Evolutionary conservation across 92 coral and sea anemone species (phyloP), one percentile per base, ranked within the genome.

Genomic region (Heteractis magnifica): DNA sequence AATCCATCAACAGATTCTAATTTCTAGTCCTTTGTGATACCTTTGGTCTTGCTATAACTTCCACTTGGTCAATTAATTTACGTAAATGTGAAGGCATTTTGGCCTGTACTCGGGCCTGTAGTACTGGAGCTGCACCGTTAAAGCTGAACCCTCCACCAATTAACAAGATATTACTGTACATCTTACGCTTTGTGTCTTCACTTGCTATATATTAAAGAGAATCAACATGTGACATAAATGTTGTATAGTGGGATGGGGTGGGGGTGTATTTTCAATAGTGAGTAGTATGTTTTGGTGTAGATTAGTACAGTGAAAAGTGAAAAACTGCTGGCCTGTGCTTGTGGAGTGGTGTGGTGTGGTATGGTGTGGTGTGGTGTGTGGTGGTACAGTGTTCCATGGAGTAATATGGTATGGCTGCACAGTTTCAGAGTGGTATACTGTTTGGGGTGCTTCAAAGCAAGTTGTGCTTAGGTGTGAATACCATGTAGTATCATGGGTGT

Each of bases 61-160:
- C 98, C 11, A 93, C 98, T 85, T 93, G 98, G 60, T 97, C 99
- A 62, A 97, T 87, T 34, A 91, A 85, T 72, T 97, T 95, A 59
- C 98, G 97, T 55, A 92, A 89, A n/a, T 91, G 73, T 51, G 91
- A 77, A 1, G 98, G 99, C 41, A 97, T 86, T 77, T 97, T 97
- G 51, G 98, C 93, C 65, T 96, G 97, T 51, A 96, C 84, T 12
- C 99, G 89, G 20, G 97, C 87, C 79, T 94, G 99, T 49, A 96
- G 88, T 73, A 90, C 79, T 65, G 85, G 58, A 4, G 94, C 90
- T 4, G 99, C 98, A 6, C 99, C 99, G 51, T 90, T 94, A 56
- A 96, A 94, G 92, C 92, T 91, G 59, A 96, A 96, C 65, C 98
- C 98, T 3, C 99, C 99, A 6, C 99, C 99, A 19, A 94, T 90